Base-by-base conservation (phyloP, 1,140 invertebrate genomes). In the Lepeophtheirus salmonis region DNA sequence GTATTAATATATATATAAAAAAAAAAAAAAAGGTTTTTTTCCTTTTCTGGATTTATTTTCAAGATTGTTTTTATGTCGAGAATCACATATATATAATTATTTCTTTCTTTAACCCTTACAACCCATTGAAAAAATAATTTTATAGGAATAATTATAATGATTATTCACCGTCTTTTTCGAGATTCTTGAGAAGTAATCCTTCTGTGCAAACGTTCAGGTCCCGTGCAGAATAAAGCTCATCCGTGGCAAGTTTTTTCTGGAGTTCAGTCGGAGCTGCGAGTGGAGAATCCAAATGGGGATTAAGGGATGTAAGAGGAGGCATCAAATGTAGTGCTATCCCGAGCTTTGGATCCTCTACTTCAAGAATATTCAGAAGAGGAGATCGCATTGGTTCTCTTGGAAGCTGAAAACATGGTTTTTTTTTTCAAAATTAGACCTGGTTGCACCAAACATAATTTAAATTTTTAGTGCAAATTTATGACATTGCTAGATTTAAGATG, bases 111-210 rank as follows among this genome's bases (percentile, higher is more conserved):
- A n/a, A n/a, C n/a, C n/a, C n/a, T n/a, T n/a, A n/a, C n/a, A n/a
- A 20, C 12, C n/a, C 56, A 60, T 60, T 48, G 51, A 64, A 50
- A 50, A 62, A 54, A 56, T 57, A 41, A 57, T 56, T 56, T 61
- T 60, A 50, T 52, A 52, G 51, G 14, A 21, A 56, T 26, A 17
- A 50, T 48, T 59, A 23, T 16, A 13, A 17, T 25, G n/a, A 24
- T 41, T 50, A 67, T 69, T 73, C 73, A 84, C 83, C 77, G 69
- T 84, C 83, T 68, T 81, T 81, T 68, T 90, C 86, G 79, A 89
- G 85, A 67, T 89, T 89, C 23, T 84, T 82, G 23, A 90, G 70
- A 4, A 90, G 73, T 79, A 89, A 86, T 64, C 86, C 77, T 64
- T 86, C 77, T 50, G 83, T 72, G 80, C 65, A 83, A 81, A 2